Conservation (phyloP, 1,140 invertebrate genomes). For the Varroa destructor region DNA sequence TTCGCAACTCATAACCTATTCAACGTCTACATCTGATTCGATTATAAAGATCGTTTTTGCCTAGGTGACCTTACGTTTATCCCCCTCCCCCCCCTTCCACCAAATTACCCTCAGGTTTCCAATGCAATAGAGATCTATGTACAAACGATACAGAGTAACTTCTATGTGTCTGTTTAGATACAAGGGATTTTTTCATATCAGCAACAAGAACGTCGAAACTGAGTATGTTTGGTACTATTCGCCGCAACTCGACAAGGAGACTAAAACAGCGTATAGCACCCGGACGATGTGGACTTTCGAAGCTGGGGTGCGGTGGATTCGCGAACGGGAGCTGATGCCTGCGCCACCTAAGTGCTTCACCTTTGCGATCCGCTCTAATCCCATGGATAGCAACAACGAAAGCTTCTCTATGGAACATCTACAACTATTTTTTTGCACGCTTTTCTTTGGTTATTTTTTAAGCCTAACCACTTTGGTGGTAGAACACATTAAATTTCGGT, state of each 20-base stretch:
- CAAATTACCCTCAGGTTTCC: too few species aligned
- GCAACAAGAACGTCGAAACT: neutral
- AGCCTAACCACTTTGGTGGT: neutral
- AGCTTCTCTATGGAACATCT: conserved; percentile 3
- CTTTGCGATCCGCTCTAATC: neutral
- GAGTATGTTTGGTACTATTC: conserved; percentile 11
- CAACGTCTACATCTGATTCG: too few species aligned
- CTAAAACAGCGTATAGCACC: neutral
- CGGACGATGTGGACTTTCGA: conserved; percentile 8
- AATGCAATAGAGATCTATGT: too few species aligned
- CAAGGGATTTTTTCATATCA: conserved; percentile 15
- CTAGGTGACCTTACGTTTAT: too few species aligned
- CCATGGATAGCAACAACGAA: neutral
- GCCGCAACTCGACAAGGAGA: conserved; percentile 7
- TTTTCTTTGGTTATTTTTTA: neutral
- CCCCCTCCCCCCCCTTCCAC: too few species aligned
- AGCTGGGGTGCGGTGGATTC: neutral
- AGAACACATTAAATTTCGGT: neutral
- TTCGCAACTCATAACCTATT: too few species aligned
- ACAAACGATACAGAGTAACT: too few species aligned
- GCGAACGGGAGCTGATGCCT: neutral
- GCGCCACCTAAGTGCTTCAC: neutral
- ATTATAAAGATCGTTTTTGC: too few species aligned
- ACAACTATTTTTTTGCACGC: neutral
- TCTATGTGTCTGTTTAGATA: too few species aligned